phyloP scores from a whole-genome alignment of 2,113 vertebrate genomes.

The Bothrops jararaca region DNA sequence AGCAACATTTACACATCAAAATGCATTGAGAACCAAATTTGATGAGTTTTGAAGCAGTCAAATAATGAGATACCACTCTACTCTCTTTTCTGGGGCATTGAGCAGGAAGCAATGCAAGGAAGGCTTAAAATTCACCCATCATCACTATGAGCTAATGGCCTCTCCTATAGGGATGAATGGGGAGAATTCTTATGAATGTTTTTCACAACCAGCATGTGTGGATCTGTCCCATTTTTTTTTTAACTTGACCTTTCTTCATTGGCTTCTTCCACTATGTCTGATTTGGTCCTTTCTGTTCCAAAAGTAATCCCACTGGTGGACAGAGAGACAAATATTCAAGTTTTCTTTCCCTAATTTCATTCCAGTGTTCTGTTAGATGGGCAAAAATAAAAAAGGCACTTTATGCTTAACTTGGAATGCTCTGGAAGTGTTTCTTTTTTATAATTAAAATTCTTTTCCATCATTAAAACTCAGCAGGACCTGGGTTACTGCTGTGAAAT shows the following conservation, averaged over 20 bases:
- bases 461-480: slow-evolving; percentile 20
- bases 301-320: not conserved
- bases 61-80: not conserved
- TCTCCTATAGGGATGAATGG: not conserved
- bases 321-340: not conserved
- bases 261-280: not conserved
- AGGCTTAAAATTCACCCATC: not conserved
- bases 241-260: not conserved
- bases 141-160: not conserved
- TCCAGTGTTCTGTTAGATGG: not conserved
- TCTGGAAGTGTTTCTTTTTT: slow-evolving; percentile 15
- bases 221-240: not conserved
- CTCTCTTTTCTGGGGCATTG: not conserved
- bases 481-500: slow-evolving; percentile 22
- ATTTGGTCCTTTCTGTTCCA: not conserved
- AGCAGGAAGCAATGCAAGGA: not conserved
- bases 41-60: not conserved
- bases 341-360: not conserved
- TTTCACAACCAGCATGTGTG: not conserved
- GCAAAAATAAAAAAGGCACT: not conserved
- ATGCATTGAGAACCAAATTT: not conserved
- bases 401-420: slow-evolving; percentile 9
- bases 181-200: not conserved
- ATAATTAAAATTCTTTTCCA: slow-evolving; percentile 29
- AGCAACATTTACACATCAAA: not conserved